These are phyloP conservation scores for Trichogramma dendrolimi DNA, from an alignment of 2,888 invertebrate species.

Conservation along the genomic window DNA sequence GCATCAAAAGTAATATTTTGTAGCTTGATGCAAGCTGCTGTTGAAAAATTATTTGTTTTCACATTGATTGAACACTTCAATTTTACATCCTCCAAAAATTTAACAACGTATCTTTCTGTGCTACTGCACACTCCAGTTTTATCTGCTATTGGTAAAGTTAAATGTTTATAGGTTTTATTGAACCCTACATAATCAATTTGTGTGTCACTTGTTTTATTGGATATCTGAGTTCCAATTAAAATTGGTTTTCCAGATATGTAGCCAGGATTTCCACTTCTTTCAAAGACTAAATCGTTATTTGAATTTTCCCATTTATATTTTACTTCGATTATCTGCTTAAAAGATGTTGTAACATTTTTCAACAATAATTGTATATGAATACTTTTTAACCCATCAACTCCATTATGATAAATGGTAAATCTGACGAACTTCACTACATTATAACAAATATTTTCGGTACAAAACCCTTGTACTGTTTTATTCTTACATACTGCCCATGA, in stretches of 20 bases:
- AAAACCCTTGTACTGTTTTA: slow-evolving; percentile 32
- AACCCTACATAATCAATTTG: slow-evolving; percentile 34
- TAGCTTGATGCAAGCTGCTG: slow-evolving; percentile 41
- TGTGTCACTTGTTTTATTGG: slow-evolving; percentile 34
- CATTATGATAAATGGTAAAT: slow-evolving; percentile 52
- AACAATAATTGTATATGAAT: slow-evolving; percentile 50
- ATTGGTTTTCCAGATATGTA: slow-evolving; percentile 67
- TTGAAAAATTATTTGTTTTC: slow-evolving; percentile 40
- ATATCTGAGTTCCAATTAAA: slow-evolving; percentile 51
- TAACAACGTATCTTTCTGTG: slow-evolving; percentile 37
- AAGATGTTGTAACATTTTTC: slow-evolving; percentile 42
- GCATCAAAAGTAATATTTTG: slow-evolving; percentile 43
- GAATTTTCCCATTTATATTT: slow-evolving; percentile 40
- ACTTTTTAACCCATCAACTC: slow-evolving; percentile 52
- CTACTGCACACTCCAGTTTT: slow-evolving; percentile 40
- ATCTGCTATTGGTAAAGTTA: slow-evolving; percentile 43
- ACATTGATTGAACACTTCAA: slow-evolving; percentile 40
- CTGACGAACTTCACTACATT: slow-evolving; percentile 49
- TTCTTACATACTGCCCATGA: slow-evolving; percentile 40
- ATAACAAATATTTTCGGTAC: slow-evolving; percentile 41
- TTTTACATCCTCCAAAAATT: slow-evolving; percentile 45
- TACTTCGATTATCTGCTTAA: slow-evolving; percentile 45
- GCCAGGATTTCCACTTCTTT: slow-evolving; percentile 72
- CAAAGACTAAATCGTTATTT: slow-evolving; percentile 35
- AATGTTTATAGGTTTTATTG: slow-evolving; percentile 37